These are phyloP conservation scores for Xylocampa areola DNA, from an alignment of 2,888 invertebrate genomes.

Conservation along the genomic window DNA sequence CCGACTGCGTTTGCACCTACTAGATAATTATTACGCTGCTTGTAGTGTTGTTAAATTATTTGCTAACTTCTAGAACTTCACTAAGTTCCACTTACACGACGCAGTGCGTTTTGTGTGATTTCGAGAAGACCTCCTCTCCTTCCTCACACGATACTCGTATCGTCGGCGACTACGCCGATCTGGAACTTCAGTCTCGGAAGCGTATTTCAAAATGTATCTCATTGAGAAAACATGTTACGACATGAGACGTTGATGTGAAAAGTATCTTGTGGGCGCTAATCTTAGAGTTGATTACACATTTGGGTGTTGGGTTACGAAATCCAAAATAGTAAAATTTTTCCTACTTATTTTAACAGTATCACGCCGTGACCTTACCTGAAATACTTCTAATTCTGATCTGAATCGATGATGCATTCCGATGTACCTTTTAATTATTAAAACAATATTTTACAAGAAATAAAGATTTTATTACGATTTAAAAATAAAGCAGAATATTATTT, in stretches of 20 bases:
- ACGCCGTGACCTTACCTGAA: conserved; percentile 24
- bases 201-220: too few relatives aligned
- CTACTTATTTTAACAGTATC: conserved; percentile 23
- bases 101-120: too few relatives aligned
- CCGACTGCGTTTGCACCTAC: conserved; percentile 11
- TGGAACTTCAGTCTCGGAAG: too few relatives aligned
- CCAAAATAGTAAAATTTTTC: conserved; percentile 38
- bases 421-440: conserved; percentile 24
- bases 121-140: too few relatives aligned
- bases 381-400: conserved; percentile 24
- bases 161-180: too few relatives aligned
- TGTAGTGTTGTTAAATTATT: not conserved
- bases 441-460: conserved; percentile 10
- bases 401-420: conserved; percentile 48
- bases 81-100: too few relatives aligned
- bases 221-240: too few relatives aligned
- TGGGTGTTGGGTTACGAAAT: conserved; percentile 26
- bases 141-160: too few relatives aligned
- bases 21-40: conserved; percentile 1
- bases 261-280: not conserved
- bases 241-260: too few relatives aligned
- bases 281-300: conserved; percentile 20
- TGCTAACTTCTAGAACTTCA: not conserved
- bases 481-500: conserved; percentile 21
- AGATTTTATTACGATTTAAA: conserved; percentile 36